Conservation (phyloP, 2,113 vertebrate species). For the Heterotilapia buettikoferi region DNA sequence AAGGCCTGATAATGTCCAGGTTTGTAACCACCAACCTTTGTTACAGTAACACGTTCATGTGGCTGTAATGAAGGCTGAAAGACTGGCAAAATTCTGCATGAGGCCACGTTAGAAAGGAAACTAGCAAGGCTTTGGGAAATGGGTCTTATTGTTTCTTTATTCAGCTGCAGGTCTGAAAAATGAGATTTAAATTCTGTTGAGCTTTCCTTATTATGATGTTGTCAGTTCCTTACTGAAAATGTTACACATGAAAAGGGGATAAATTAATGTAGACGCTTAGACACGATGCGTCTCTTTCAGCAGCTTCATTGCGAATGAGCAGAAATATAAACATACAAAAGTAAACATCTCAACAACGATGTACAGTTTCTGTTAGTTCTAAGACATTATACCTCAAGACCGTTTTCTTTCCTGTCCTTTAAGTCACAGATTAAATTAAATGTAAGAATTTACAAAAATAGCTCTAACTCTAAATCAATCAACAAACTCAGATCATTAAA, state of each 20-base stretch:
- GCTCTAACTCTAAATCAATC: background rate
- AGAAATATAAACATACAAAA: background rate
- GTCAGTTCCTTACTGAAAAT: background rate
- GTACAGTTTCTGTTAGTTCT: background rate
- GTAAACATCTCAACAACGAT: background rate
- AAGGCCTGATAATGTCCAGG: background rate
- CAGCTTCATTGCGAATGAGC: background rate
- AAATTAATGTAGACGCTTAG: background rate
- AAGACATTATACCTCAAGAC: background rate
- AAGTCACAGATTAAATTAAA: background rate
- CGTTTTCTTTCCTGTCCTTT: background rate
- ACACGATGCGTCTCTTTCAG: background rate
- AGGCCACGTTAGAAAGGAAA: background rate
- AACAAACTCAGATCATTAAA: background rate
- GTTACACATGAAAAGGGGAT: background rate
- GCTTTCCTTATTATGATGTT: background rate
- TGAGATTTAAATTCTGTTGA: background rate
- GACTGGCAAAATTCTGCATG: background rate
- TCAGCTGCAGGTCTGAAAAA: background rate
- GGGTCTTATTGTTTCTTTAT: background rate
- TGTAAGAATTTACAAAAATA: background rate
- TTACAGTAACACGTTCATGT: background rate
- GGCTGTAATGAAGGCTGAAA: background rate
- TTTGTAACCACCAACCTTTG: background rate
- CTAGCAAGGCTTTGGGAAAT: background rate